phyloP scores from a whole-genome alignment of 2,113 vertebrate genomes.

The Capreolus pygargus region DNA sequence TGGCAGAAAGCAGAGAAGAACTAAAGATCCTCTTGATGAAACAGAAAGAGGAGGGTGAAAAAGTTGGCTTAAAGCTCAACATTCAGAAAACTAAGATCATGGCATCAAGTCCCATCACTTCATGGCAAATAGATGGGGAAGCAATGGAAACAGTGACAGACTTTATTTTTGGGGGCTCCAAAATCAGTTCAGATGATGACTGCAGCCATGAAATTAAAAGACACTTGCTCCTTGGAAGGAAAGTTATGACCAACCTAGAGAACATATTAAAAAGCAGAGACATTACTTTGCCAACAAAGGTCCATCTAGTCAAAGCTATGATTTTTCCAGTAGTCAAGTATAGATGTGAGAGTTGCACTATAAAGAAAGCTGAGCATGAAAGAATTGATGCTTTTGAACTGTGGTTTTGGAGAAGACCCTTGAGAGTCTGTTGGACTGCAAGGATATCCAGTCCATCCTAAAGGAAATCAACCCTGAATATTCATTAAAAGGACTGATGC shows the following conservation, averaged over 20 bases:
- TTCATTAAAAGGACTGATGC: background rate
- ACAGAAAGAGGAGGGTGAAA: background rate
- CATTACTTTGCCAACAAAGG: background rate
- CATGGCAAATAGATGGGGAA: background rate
- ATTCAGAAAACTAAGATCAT: background rate
- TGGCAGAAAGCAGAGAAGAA: background rate
- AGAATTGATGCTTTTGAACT: background rate
- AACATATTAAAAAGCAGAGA: background rate
- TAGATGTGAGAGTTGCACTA: background rate
- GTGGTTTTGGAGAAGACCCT: background rate
- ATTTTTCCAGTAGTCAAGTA: background rate
- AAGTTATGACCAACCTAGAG: background rate
- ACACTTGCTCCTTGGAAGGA: background rate
- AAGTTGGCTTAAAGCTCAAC: background rate
- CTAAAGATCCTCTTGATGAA: background rate
- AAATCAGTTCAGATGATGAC: background rate
- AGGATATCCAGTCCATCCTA: background rate
- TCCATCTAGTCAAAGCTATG: background rate
- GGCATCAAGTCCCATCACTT: accelerated
- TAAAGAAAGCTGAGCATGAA: background rate
- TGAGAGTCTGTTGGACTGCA: background rate
- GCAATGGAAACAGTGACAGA: background rate
- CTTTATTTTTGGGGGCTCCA: background rate
- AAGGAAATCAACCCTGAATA: background rate
- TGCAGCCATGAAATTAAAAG: background rate